Conservation (phyloP, 2,888 invertebrate species). For the Campoplex capitator region DNA sequence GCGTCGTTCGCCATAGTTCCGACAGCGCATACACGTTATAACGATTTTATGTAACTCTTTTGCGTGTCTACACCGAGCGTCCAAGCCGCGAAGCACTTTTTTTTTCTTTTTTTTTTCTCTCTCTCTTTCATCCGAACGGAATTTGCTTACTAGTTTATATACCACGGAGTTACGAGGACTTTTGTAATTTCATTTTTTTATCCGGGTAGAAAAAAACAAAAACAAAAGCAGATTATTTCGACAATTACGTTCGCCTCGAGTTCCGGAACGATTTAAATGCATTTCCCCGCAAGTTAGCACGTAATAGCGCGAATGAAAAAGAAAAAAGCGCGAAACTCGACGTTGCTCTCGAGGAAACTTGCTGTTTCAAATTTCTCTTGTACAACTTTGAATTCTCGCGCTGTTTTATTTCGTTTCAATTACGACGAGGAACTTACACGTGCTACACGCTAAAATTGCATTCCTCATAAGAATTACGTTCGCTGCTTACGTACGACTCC, state of each 20-base stretch:
- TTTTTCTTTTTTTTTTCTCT: background rate
- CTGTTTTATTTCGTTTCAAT: background rate
- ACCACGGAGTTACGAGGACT: conserved; percentile 7
- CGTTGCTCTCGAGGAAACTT: background rate
- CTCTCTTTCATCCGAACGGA: conserved; percentile 17
- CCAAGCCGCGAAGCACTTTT: conserved; percentile 53
- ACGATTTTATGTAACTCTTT: conserved; percentile 78
- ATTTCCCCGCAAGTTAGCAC: background rate
- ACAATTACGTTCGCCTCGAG: background rate
- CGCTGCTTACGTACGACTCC: background rate
- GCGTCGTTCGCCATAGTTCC: conserved; percentile 67
- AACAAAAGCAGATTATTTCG: background rate
- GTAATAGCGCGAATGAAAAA: background rate
- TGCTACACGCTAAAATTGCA: background rate
- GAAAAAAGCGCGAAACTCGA: background rate
- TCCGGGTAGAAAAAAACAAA: background rate
- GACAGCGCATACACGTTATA: conserved; percentile 47
- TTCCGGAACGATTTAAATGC: background rate
- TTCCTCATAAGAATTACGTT: background rate
- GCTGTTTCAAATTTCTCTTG: background rate
- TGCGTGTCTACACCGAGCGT: conserved; percentile 53
- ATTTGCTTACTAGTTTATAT: conserved; percentile 23
- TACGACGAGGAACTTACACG: background rate
- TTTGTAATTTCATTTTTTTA: conserved; percentile 1
- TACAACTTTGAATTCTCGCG: background rate